phyloP scores from a whole-genome alignment of 37 sponge, comb jelly and placozoan species.

The Aplysina aerophoba region DNA sequence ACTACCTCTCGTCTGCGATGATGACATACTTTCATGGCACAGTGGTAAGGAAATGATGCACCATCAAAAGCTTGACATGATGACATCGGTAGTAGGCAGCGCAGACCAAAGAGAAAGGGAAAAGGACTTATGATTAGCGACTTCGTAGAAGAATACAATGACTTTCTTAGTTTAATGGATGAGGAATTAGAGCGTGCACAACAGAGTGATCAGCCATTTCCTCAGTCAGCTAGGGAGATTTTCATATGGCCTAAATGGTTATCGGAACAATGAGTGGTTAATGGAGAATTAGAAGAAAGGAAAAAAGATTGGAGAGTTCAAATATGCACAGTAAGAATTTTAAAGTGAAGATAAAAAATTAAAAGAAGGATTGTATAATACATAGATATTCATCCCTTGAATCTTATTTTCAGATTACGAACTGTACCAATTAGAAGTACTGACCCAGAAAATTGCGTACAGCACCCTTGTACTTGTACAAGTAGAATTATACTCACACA shows the following conservation, averaged over 20 bases:
- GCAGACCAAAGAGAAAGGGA: not conserved
- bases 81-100: not conserved
- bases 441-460: no score
- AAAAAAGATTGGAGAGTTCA: conserved; percentile 22
- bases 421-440: no score
- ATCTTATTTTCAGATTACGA: no score
- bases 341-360: no score
- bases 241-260: conserved; percentile 27
- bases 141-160: conserved; percentile 2
- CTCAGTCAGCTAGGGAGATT: not conserved
- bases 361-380: no score
- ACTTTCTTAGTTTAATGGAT: not conserved
- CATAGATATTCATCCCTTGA: no score
- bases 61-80: not conserved
- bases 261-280: conserved; percentile 24
- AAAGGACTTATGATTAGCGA: conserved; percentile 12
- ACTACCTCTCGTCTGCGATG: not conserved
- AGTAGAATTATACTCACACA: no score
- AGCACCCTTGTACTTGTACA: no score
- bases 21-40: not conserved
- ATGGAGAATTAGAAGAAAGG: conserved; percentile 13
- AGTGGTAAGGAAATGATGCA: conserved; percentile 19
- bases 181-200: conserved; percentile 6
- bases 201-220: not conserved
- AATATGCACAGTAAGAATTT: no score